A percentile compares a stretch with the other conserved stretches of the same genome.
These are phyloP conservation scores for Drosophila tropicalis DNA, from an alignment of 1,140 invertebrate genomes.

Conservation along the genomic window DNA sequence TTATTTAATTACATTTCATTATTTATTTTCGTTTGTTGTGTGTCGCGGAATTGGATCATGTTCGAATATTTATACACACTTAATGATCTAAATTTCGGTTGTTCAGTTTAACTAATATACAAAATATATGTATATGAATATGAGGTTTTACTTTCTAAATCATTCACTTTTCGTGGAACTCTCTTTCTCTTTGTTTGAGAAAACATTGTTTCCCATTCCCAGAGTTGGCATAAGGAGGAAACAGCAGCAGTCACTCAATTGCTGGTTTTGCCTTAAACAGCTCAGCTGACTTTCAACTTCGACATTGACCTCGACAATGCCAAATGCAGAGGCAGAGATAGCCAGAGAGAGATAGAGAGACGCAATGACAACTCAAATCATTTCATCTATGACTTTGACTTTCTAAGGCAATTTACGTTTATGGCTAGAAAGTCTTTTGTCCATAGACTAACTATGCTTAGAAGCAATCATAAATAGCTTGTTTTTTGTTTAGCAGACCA, in stretches of 20 bases:
- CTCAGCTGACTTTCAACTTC: slow-evolving; percentile 44
- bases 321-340: slow-evolving; percentile 30
- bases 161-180: slow-evolving; percentile 22
- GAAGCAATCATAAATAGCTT: slow-evolving; percentile 62
- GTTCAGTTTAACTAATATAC: not conserved
- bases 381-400: slow-evolving; percentile 55
- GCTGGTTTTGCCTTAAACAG: slow-evolving; percentile 14
- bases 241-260: slow-evolving; percentile 2
- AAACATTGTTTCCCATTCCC: slow-evolving; percentile 13
- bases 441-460: slow-evolving; percentile 30
- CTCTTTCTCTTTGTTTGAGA: not conserved
- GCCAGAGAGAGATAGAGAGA: too few relatives aligned
- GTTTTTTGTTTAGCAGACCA: slow-evolving; percentile 39
- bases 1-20: slow-evolving; percentile 61
- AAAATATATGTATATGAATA: not conserved
- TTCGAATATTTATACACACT: slow-evolving; percentile 35
- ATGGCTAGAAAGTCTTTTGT: slow-evolving; percentile 65
- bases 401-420: slow-evolving; percentile 70
- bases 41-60: slow-evolving; percentile 39
- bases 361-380: slow-evolving; percentile 19
- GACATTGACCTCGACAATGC: slow-evolving; percentile 63
- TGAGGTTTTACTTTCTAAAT: slow-evolving; percentile 38
- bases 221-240: slow-evolving; percentile 44
- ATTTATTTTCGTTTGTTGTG: slow-evolving; percentile 51
- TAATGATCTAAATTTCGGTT: slow-evolving; percentile 13